Evolutionary conservation across 2,797 vertebrate genomes (phyloP).

Genomic region (Eremophila alpestris): DNA sequence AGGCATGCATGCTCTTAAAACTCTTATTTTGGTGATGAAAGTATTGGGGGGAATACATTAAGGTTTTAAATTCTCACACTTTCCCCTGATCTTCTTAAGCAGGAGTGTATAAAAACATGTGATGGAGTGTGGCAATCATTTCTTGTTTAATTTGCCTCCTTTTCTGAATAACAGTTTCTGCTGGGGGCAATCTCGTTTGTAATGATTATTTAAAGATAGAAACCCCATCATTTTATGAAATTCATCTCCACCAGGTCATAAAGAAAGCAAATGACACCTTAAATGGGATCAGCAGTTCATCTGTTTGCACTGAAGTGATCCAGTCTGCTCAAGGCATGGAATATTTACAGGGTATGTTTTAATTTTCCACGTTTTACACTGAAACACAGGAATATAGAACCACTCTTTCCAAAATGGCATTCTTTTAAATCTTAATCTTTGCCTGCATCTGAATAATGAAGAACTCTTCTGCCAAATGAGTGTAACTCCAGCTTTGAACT

Average conservation of each 20-base stretch:
- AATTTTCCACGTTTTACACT: background rate
- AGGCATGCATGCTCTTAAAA: background rate
- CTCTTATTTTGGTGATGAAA: background rate
- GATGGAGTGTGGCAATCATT: background rate
- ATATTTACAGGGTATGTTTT: slow-evolving; percentile 91
- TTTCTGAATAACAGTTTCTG: background rate
- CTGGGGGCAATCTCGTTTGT: background rate
- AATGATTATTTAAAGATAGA: background rate
- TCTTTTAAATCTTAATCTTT: background rate
- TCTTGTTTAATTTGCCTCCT: background rate
- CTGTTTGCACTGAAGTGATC: slow-evolving; percentile 98
- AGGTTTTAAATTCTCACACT: background rate
- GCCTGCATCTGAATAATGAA: background rate
- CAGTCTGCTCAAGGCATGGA: slow-evolving; percentile 98
- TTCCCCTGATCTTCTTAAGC: background rate
- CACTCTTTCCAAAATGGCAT: background rate
- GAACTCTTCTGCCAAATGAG: background rate
- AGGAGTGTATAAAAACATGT: background rate
- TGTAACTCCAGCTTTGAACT: background rate
- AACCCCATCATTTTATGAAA: background rate
- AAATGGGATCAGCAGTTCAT: slow-evolving; percentile 96
- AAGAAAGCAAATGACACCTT: slow-evolving; percentile 96
- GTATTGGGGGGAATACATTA: background rate
- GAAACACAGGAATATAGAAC: background rate
- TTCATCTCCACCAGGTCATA: slow-evolving; percentile 85